Evolutionary conservation across 2,797 vertebrate genomes (phyloP).

Genomic region (Scyliorhinus canicula): DNA sequence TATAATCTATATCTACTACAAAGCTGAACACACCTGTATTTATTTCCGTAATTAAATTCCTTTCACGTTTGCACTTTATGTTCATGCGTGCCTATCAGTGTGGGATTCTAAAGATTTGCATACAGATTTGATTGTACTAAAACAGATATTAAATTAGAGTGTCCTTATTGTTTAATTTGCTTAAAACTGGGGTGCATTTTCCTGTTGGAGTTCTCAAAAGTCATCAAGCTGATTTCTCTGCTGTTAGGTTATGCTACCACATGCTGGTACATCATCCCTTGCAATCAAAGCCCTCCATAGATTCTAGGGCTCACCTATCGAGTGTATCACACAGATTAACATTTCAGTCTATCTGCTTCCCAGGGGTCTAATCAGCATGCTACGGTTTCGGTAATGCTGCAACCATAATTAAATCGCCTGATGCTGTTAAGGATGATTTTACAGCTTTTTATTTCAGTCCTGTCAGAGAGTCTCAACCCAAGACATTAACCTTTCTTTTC

Average conservation of each 20-base stretch:
- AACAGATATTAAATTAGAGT: constrained; percentile 74
- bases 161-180: constrained; percentile 76
- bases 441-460: neutral
- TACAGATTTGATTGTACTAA: constrained; percentile 77
- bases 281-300: constrained; percentile 69
- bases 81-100: constrained; percentile 69
- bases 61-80: constrained; percentile 60
- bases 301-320: constrained; percentile 62
- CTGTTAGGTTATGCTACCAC: constrained; percentile 70
- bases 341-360: constrained; percentile 66
- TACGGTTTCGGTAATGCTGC: constrained; percentile 72
- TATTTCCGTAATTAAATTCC: constrained; percentile 57
- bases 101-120: constrained; percentile 75
- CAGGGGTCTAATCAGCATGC: constrained; percentile 71
- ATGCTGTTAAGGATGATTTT: constrained; percentile 60
- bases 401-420: constrained; percentile 70
- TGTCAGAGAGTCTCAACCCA: constrained; percentile 60
- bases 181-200: constrained; percentile 71
- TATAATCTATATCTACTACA: neutral
- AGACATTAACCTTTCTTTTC: constrained; percentile 45
- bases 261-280: constrained; percentile 71
- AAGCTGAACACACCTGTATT: neutral
- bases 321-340: constrained; percentile 73
- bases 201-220: constrained; percentile 71
- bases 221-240: constrained; percentile 76